Evolutionary conservation across 2,888 invertebrate genomes (phyloP).

Genomic region (Drosophila lacicola): DNA sequence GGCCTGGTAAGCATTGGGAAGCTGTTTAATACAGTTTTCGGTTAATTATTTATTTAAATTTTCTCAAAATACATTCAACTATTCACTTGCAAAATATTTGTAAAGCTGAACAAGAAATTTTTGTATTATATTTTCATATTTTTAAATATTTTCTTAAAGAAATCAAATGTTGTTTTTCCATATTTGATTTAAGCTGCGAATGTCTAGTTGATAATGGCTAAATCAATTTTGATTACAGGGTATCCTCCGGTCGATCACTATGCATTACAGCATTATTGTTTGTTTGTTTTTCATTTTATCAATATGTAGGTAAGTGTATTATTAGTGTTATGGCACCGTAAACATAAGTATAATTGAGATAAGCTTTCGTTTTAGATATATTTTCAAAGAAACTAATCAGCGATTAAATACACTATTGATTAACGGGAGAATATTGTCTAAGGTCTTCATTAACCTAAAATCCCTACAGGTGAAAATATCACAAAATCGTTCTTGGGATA

Average conservation of each 20-base stretch:
- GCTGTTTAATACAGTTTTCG: no score
- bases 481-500: background rate
- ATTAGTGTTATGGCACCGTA: slow-evolving; percentile 2
- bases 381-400: slow-evolving; percentile 2
- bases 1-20: no score
- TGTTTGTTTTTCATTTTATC: slow-evolving; percentile 8
- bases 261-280: background rate
- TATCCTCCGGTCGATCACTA: background rate
- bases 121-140: no score
- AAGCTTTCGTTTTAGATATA: slow-evolving; percentile 2
- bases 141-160: no score
- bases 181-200: no score
- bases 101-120: no score
- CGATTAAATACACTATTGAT: background rate
- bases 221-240: background rate
- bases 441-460: background rate
- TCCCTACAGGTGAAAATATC: background rate
- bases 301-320: slow-evolving; percentile 8
- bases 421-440: no score
- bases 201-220: no score
- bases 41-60: no score
- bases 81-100: no score
- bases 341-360: slow-evolving; percentile 23
- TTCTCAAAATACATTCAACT: no score
- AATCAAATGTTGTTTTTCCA: no score